Base-by-base conservation (phyloP, 2,113 vertebrate genomes). In the Protobothrops flavoviridis region DNA sequence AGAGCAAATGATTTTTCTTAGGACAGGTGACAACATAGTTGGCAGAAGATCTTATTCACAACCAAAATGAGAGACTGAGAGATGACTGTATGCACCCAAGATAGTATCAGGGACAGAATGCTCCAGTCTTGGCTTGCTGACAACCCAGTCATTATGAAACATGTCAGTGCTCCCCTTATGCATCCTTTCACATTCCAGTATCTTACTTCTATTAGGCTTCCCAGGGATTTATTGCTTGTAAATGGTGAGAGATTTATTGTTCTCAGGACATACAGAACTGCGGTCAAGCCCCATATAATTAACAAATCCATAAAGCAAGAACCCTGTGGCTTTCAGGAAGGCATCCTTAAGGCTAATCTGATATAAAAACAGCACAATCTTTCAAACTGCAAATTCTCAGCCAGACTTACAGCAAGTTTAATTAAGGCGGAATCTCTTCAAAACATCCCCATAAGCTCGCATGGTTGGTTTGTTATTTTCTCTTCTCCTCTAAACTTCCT, bases 241-340 rank as follows among this genome's bases (percentile, higher is more conserved):
- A 53, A 87, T 92, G 57, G 57, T 90, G 94, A 96, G 89, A 94
- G 93, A 94, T 96, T 96, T 94, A 96, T 48, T 90, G 92, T n/a
- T 92, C 92, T 50, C 6, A 20, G 69, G 20, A 93, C 26, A 91
- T 91, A 53, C 3, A 43, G 50, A 55, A 26, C 9, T 89, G 55
- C 81, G 53, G 92, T 87, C 64, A 43, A 81, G 33, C 17, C n/a
- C 33, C 74, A 21, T 39, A 81, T 43, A 39, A 20, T 39, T 81
- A 81, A 81, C 74, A 39, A 81, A 81, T 81, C 33, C 17, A 81
- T 43, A 33, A 81, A 81, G 15, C n/a, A 81, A 39, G 74, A 81
- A 81, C 7, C 33, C 6, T 0, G 33, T 1, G 3, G 74, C 7
- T 81, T 81, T 9, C 33, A 81, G 33, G 33, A 81, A 81, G 33